These are phyloP conservation scores for Drosophila anomalipes DNA, from an alignment of 2,888 invertebrate species.

Conservation along the genomic window DNA sequence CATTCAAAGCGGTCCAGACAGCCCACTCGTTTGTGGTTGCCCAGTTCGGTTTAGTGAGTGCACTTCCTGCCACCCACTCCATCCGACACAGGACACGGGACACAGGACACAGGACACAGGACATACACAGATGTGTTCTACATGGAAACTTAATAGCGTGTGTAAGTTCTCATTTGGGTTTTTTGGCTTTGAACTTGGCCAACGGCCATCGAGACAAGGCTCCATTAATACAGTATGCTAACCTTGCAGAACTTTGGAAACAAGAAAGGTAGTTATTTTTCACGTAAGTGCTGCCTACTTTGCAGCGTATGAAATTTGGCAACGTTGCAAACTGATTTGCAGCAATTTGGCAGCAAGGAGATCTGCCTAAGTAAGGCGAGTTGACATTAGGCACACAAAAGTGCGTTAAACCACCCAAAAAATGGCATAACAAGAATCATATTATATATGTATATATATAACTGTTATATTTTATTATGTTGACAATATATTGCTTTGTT, in stretches of 20 bases:
- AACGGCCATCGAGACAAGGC: constrained; percentile 6
- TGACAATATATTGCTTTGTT: not conserved
- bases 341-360: constrained; percentile 9
- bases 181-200: constrained; percentile 52
- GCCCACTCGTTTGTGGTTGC: constrained; percentile 62
- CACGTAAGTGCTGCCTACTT: constrained; percentile 32
- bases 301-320: constrained; percentile 16
- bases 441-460: not conserved
- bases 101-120: not conserved
- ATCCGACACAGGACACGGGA: constrained; percentile 4
- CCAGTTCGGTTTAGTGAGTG: constrained; percentile 24
- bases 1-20: constrained; percentile 56
- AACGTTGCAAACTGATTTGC: constrained; percentile 1
- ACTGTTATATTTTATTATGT: not conserved
- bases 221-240: not conserved
- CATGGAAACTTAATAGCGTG: constrained; percentile 33
- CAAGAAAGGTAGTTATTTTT: too few species aligned
- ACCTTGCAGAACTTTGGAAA: not conserved
- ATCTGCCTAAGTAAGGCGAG: not conserved
- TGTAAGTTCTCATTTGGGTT: constrained; percentile 54
- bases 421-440: not conserved
- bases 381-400: too few species aligned
- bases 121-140: not conserved
- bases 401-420: not conserved
- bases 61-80: constrained; percentile 26